phyloP scores from a whole-genome alignment of 2,888 invertebrate genomes.

The Linnaemya tessellans region DNA sequence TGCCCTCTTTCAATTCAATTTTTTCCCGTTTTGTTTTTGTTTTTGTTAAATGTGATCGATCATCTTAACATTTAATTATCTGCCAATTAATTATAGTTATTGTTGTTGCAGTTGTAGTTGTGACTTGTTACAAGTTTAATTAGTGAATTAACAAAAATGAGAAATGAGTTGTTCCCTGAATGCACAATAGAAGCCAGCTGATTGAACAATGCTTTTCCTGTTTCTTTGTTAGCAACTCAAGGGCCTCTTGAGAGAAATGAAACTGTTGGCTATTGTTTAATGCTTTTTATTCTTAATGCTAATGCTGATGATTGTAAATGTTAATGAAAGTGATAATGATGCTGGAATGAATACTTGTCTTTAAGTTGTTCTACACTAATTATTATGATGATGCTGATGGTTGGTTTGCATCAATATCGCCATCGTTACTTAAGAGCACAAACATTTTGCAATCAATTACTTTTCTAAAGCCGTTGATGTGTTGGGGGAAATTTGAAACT shows the following conservation, averaged over 20 bases:
- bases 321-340: slow-evolving; percentile 15
- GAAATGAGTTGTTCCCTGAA: not conserved
- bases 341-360: slow-evolving; percentile 8
- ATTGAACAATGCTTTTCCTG: not conserved
- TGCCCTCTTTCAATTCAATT: not conserved
- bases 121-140: slow-evolving; percentile 41
- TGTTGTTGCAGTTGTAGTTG: slow-evolving; percentile 17
- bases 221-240: slow-evolving; percentile 19
- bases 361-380: slow-evolving; percentile 26
- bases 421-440: not conserved
- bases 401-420: slow-evolving; percentile 4
- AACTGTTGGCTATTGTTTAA: slow-evolving; percentile 11
- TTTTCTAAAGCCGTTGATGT: not conserved
- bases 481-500: not conserved
- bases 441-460: slow-evolving; percentile 26
- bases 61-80: slow-evolving; percentile 55
- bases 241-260: slow-evolving; percentile 34
- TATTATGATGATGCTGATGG: slow-evolving; percentile 19
- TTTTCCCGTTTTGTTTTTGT: not conserved
- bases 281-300: slow-evolving; percentile 15
- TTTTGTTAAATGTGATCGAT: slow-evolving; percentile 30
- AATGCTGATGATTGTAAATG: slow-evolving; percentile 20
- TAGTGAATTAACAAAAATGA: slow-evolving; percentile 36
- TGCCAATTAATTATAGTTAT: slow-evolving; percentile 55
- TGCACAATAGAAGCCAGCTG: not conserved